These are phyloP conservation scores for Platysteira castanea DNA, from an alignment of 2,113 vertebrate species.

Conservation along the genomic window DNA sequence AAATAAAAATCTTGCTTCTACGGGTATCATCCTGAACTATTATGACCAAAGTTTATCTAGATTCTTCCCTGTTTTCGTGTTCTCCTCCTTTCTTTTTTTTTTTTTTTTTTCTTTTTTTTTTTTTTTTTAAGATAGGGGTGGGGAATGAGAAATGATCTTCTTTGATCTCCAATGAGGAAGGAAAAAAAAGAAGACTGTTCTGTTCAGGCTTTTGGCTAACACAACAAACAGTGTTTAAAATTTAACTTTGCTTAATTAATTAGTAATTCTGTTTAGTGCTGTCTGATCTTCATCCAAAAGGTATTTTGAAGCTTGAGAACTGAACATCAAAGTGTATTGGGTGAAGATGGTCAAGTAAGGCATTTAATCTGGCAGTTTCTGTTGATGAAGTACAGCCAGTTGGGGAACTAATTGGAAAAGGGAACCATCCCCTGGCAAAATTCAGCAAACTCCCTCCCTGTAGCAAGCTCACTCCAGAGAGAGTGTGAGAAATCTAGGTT, in stretches of 20 bases:
- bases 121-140: conserved; percentile 61
- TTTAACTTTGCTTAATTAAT: conserved; percentile 99
- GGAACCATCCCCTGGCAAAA: conserved; percentile 59
- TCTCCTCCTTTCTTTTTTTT: no score
- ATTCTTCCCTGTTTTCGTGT: background rate
- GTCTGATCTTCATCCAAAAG: conserved; percentile 99
- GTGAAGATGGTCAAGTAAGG: conserved; percentile 83
- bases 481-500: conserved; percentile 3
- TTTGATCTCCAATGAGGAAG: conserved; percentile 88
- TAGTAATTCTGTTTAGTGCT: conserved; percentile 99
- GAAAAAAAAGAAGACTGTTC: conserved; percentile 84
- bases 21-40: conserved; percentile 71
- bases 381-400: conserved; percentile 73
- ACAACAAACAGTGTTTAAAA: conserved; percentile 99
- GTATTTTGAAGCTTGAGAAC: conserved; percentile 89
- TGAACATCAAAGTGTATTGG: conserved; percentile 91
- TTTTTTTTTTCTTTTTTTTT: no score
- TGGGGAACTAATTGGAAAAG: conserved; percentile 67
- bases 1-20: conserved; percentile 69
- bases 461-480: background rate
- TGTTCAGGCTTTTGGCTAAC: conserved; percentile 95
- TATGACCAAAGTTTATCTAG: conserved; percentile 74
- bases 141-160: conserved; percentile 73
- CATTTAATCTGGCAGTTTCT: conserved; percentile 81
- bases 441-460: conserved; percentile 17